A percentile compares a stretch with the other conserved stretches of the same genome.
phyloP scores from a whole-genome alignment of 2,888 invertebrate genomes.

The Apoderus coryli region DNA sequence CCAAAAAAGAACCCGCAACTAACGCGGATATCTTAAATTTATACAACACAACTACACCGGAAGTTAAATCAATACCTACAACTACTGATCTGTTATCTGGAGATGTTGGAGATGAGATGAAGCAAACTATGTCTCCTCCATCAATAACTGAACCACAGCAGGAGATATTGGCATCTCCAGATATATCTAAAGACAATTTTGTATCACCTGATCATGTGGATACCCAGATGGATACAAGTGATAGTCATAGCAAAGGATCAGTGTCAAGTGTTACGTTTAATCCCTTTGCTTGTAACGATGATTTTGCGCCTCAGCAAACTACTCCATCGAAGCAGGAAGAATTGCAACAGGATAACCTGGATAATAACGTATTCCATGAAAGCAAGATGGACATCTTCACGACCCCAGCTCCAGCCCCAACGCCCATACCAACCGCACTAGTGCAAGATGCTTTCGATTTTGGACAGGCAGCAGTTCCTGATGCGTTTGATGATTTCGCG shows the following conservation, averaged over 20 bases:
- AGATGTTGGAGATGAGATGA: constrained; percentile 5
- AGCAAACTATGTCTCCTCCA: background rate
- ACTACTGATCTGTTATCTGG: constrained; percentile 21
- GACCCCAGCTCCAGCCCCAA: constrained; percentile 15
- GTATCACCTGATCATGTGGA: constrained; percentile 28
- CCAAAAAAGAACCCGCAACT: constrained; percentile 31
- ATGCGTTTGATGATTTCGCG: constrained; percentile 77
- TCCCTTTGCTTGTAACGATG: constrained; percentile 32
- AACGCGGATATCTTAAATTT: constrained; percentile 32
- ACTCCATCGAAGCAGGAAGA: constrained; percentile 21
- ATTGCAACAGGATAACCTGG: constrained; percentile 16
- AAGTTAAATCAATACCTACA: no score
- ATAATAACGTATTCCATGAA: constrained; percentile 16
- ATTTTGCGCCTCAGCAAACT: constrained; percentile 16
- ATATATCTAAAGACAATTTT: constrained; percentile 15
- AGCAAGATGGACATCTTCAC: constrained; percentile 19
- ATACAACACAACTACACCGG: constrained; percentile 25
- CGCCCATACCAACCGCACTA: constrained; percentile 12
- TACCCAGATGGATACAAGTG: constrained; percentile 31
- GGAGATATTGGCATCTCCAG: constrained; percentile 8
- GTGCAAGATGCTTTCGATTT: constrained; percentile 17
- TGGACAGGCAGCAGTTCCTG: constrained; percentile 23
- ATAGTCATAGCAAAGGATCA: constrained; percentile 31
- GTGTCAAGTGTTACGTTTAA: constrained; percentile 34
- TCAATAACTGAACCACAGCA: background rate